These are phyloP conservation scores for Pangasius djambal DNA, from an alignment of 2,797 vertebrate species.

Conservation along the genomic window DNA sequence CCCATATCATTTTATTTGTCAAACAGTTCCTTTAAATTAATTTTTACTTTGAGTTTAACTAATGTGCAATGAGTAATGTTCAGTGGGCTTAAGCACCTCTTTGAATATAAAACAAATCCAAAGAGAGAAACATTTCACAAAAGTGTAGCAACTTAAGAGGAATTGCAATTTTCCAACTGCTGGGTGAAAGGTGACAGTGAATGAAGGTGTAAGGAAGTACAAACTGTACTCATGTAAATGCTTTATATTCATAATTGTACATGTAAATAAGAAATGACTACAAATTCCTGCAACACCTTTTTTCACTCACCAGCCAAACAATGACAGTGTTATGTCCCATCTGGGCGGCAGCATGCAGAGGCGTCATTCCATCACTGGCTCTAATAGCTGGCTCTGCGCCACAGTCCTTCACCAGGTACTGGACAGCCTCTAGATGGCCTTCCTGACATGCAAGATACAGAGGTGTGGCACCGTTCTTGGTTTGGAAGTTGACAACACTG, in stretches of 20 bases:
- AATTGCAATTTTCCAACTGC: not conserved
- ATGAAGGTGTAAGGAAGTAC: not conserved
- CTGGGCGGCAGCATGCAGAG: conserved; percentile 93
- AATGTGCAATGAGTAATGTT: not conserved
- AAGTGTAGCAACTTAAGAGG: not conserved
- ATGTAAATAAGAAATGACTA: not conserved
- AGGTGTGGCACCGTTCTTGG: conserved; percentile 96
- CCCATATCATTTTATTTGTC: not conserved
- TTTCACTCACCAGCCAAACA: conserved; percentile 89
- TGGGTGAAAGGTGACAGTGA: not conserved
- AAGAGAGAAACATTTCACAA: not conserved
- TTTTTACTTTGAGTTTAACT: not conserved
- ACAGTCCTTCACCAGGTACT: conserved; percentile 94
- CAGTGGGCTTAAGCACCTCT: not conserved
- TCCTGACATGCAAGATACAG: conserved; percentile 98
- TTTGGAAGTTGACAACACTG: conserved; percentile 90
- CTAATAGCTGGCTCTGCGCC: conserved; percentile 84
- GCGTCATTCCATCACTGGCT: conserved; percentile 93
- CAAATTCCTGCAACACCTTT: not conserved
- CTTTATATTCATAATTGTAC: not conserved
- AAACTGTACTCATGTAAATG: conserved; percentile 14
- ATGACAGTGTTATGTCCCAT: conserved; percentile 96
- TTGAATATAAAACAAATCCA: not conserved
- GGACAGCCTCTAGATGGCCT: conserved; percentile 94
- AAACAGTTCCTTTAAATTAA: too few species aligned